Evolutionary conservation across 2,113 vertebrate species (phyloP).

Genomic region (Tonatia bakeri): DNA sequence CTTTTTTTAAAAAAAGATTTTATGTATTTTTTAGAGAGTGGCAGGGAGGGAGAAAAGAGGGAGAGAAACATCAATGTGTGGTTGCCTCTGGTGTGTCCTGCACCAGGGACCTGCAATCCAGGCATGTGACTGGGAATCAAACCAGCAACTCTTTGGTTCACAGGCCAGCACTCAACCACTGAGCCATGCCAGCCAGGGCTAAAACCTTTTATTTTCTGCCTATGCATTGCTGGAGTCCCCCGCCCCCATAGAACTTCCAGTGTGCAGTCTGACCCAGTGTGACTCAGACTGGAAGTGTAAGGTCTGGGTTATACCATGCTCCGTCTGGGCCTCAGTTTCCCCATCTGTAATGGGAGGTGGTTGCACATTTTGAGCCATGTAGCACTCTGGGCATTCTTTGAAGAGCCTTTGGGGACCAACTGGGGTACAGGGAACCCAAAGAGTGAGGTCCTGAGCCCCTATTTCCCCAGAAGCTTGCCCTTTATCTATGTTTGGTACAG

Average conservation of each 20-base stretch:
- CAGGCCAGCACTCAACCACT: too few species aligned
- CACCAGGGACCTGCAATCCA: too few species aligned
- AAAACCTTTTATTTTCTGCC: neutral
- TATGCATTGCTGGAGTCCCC: neutral
- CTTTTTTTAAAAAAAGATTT: too few species aligned
- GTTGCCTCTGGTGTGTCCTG: too few species aligned
- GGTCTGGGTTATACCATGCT: neutral
- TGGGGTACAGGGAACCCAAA: neutral
- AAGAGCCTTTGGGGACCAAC: neutral
- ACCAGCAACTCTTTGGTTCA: too few species aligned
- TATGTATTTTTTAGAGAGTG: too few species aligned
- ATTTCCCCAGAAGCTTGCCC: neutral
- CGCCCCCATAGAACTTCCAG: accelerated
- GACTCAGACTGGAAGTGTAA: accelerated
- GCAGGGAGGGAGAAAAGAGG: too few species aligned
- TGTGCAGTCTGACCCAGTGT: accelerated
- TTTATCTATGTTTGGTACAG: neutral
- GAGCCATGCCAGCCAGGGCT: too few species aligned
- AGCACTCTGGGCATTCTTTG: neutral
- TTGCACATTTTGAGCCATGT: neutral
- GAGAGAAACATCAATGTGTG: too few species aligned
- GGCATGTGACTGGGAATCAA: too few species aligned
- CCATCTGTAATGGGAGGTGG: neutral
- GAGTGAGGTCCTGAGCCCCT: neutral
- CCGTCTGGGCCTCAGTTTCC: neutral